Base-by-base conservation (phyloP, 2,888 invertebrate genomes). In the Dryadula phaetusa region DNA sequence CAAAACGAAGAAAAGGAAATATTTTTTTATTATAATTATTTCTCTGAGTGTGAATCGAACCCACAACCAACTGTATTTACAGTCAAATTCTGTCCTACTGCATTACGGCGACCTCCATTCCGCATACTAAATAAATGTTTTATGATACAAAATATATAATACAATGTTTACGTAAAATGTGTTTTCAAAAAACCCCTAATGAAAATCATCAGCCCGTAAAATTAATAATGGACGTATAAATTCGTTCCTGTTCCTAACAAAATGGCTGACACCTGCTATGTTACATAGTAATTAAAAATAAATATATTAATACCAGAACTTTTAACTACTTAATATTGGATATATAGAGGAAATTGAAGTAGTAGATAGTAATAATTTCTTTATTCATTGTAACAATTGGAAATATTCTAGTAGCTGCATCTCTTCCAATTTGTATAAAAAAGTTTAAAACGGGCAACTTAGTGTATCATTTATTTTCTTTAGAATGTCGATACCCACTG, bases 161-260 rank as follows among this genome's bases (percentile, higher is more conserved):
- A 2, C n/a, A 47, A 12, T 25, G 5, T 52, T 25, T 40, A 37
- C n/a, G n/a, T 25, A 40, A 40, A 40, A 56, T 25, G 8, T 56
- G 22, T n/a, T 56, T 40, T 56, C 22, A 37, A 58, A 64, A 46
- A 40, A 42, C 7, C 49, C 49, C 40, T 32, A 49, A 49, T 65
- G 20, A 32, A 56, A 56, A 56, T 8, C 40, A 56, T 22, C 54
- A 74, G 75, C 77, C 82, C 83, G 81, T 84, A 79, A 84, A 84
- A 85, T 83, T 81, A 82, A 82, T 84, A 85, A 86, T 86, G 80
- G 79, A 78, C 75, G 79, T 84, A 86, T 84, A 86, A 85, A 85
- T 85, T 84, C 79, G 80, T 80, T 79, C 71, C 72, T 22, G 32
- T 47, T 58, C 49, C 53, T 65, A 20, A 49, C 40, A 18, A 28